Evolutionary conservation across 2,888 invertebrate genomes (phyloP), one percentile per base, ranked within the genome.

Genomic region (Gasteruption jaculator): DNA sequence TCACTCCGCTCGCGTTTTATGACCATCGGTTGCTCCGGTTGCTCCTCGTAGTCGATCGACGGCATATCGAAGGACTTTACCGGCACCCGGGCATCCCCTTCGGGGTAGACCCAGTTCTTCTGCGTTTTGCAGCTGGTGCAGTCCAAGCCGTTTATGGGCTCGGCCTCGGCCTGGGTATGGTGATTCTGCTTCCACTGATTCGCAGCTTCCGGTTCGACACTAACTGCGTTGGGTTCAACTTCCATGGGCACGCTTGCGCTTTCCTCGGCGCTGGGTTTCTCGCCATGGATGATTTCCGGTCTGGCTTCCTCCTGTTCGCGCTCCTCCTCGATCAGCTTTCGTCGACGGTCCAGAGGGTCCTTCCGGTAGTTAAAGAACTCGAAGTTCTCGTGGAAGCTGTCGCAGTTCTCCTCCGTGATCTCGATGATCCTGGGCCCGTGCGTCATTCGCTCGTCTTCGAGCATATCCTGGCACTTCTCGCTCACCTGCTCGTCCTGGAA

Each of bases 371-470:
- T 61, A 24, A 68, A 68, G 43, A 68, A 66, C 26, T 68, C 68
- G 0, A 68, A 44, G 32, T 68, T 66, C 45, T 68, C 68, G 20
- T 68, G 68, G 38, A 68, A 68, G 36, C 68, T 68, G 36, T 68
- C 68, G 37, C 68, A 68, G 18, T 68, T 68, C 34, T 68, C 65
- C 40, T 68, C 66, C 0, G 66, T 68, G 15, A 68, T 65, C 30
- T 65, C 66, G 3, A 67, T 66, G 3, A 67, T 61, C 12, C 63
- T 50, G 0, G 61, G 52, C 1, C 55, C 60, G 32, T 38, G 50
- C 40, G 40, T 50, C 43, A 2, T 48, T 44, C 52, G 51, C 3
- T 56, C 58, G n/a, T 56, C 58, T 14, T 34, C 43, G 33, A 37
- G 45, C 38, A 32, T 39, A 14, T 32, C 42, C 18, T 19, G 10